Evolutionary conservation across 2,113 vertebrate species (phyloP), one percentile per base, ranked within the genome.

Genomic region (Callithrix jacchus): DNA sequence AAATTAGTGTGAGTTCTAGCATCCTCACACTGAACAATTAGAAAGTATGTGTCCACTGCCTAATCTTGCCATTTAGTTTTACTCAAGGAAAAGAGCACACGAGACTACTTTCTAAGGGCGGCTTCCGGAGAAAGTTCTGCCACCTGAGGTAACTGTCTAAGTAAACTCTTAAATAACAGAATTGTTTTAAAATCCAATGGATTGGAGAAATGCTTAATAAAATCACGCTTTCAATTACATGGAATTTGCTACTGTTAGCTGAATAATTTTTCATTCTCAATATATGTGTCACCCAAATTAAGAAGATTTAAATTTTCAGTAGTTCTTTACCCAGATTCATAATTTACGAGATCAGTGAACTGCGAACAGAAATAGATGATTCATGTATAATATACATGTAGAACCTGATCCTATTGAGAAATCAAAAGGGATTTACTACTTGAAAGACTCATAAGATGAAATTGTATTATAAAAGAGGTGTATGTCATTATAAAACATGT

Each of bases 401-500:
- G 2, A 95, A 77, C 25, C 7, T 96, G 30, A 52, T 27, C 5
- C 37, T 49, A 35, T 10, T 47, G 82, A 93, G 30, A 79, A 80
- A 90, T 85, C 23, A 87, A 68, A 87, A 85, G 47, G 40, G n/a
- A 95, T 91, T 97, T 83, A 73, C 18, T 70, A 21, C 52, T 20
- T 86, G 42, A 92, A 92, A 90, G 30, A 42, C 37, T 97, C 20
- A 64, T 82, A 85, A 42, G 64, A 82, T 94, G 16, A 82, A 89
- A 95, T 71, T 1, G 61, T 61, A 95, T 30, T 71, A 52, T 14
- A 91, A 94, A 66, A n/a, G 25, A 27, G 56, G 32, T 86, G 14
- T 18, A 21, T 74, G 76, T 87, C 77, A 83, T 93, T 93, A 83
- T 14, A 73, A 97, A 95, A 91, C 66, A 88, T 79, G 23, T 35